Evolutionary conservation across 2,888 invertebrate species (phyloP).

Genomic region (Brachyptera putata): DNA sequence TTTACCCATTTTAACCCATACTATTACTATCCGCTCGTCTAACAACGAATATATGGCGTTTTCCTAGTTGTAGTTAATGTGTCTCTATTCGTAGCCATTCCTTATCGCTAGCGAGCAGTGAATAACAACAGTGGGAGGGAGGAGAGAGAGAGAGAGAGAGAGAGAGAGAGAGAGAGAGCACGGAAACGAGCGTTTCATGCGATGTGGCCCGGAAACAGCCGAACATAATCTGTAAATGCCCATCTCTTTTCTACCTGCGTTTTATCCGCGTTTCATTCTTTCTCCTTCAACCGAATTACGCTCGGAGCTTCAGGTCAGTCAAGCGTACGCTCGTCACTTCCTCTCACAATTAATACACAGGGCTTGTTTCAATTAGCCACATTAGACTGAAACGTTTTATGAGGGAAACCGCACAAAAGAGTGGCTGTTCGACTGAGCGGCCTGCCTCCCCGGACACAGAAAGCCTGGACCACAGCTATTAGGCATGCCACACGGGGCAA

Average conservation of each 20-base stretch:
- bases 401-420: background rate
- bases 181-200: too few species aligned
- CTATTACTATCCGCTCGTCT: too few species aligned
- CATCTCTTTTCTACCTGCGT: constrained; percentile 11
- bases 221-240: constrained; percentile 1
- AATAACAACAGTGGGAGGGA: too few species aligned
- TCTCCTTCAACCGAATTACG: background rate
- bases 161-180: too few species aligned
- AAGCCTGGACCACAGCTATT: background rate
- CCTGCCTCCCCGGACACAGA: background rate
- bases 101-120: too few species aligned
- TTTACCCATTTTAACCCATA: too few species aligned
- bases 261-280: too few species aligned
- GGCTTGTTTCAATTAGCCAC: constrained; percentile 9
- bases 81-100: too few species aligned
- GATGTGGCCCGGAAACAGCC: background rate
- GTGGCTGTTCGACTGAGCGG: background rate
- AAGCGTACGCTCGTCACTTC: background rate
- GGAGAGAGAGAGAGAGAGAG: too few species aligned
- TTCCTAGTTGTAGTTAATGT: too few species aligned
- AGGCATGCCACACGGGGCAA: too few species aligned
- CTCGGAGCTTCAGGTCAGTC: background rate
- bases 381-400: constrained; percentile 7
- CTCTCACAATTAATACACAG: background rate
- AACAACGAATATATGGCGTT: too few species aligned